Evolutionary conservation across 1,140 invertebrate genomes (phyloP).

Genomic region (Diplogasteroides magnus): DNA sequence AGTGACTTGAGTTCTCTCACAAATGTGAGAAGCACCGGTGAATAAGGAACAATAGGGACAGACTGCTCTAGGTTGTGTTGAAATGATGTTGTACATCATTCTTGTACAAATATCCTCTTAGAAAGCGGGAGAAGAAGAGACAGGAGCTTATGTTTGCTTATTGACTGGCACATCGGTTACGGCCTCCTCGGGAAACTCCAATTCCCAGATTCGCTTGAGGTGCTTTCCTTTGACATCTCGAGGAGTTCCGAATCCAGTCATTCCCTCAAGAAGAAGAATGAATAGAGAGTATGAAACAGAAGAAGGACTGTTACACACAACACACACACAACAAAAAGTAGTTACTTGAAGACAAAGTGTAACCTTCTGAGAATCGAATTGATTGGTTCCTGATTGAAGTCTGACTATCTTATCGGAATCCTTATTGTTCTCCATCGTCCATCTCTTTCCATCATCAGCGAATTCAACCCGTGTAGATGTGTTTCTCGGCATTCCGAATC

Average conservation of each 20-base stretch:
- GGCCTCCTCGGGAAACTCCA: constrained; percentile 39
- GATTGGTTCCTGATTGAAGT: constrained; percentile 20
- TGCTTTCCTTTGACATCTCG: constrained; percentile 41
- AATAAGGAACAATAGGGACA: constrained; percentile 6
- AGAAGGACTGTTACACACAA: background rate
- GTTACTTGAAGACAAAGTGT: background rate
- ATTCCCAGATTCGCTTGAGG: constrained; percentile 40
- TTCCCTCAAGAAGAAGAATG: constrained; percentile 17
- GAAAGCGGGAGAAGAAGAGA: constrained; percentile 1
- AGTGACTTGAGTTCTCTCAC: background rate
- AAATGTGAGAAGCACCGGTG: constrained; percentile 2
- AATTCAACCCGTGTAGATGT: constrained; percentile 50
- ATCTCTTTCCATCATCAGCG: constrained; percentile 34
- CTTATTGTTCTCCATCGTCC: constrained; percentile 22
- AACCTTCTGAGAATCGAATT: constrained; percentile 23
- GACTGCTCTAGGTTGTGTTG: background rate
- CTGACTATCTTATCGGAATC: constrained; percentile 14
- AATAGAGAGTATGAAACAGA: background rate
- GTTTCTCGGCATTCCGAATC: constrained; percentile 52
- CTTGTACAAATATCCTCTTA: background rate
- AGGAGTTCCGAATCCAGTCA: constrained; percentile 36
- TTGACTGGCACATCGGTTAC: constrained; percentile 28
- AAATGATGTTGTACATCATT: constrained; percentile 3
- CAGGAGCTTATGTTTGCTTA: constrained; percentile 21
- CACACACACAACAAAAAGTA: background rate